Percentiles rank a stretch among this genome's conserved stretches.
Conservation (phyloP, 2,888 invertebrate species). For the Nowickia ferox region DNA sequence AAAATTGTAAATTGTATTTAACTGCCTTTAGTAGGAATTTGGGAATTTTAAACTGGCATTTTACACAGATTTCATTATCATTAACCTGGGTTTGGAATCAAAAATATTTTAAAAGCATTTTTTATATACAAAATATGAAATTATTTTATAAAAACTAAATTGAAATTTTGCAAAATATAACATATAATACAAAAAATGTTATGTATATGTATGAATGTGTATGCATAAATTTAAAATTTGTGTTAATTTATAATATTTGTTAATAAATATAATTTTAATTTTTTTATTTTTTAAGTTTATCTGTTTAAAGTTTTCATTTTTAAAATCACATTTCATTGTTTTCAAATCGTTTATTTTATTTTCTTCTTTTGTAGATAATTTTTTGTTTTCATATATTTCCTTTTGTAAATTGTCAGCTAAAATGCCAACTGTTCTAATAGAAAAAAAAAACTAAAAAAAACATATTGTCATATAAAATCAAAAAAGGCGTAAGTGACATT, state of each 20-base stretch:
- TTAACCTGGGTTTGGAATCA: not conserved
- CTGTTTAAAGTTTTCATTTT: conserved; percentile 73
- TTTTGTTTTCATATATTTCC: conserved; percentile 48
- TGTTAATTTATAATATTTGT: conserved; percentile 8
- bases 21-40: too few relatives aligned
- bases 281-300: conserved; percentile 43
- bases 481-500: too few relatives aligned
- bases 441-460: not conserved
- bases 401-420: conserved; percentile 8
- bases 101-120: conserved; percentile 23
- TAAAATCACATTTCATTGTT: conserved; percentile 82
- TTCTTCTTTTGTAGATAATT: conserved; percentile 60
- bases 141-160: conserved; percentile 62
- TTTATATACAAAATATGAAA: conserved; percentile 25
- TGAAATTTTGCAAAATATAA: conserved; percentile 65
- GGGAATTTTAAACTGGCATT: not conserved
- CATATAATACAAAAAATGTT: too few relatives aligned
- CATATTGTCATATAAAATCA: too few relatives aligned
- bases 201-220: not conserved
- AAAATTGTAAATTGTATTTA: too few relatives aligned
- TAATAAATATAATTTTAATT: conserved; percentile 47
- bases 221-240: conserved; percentile 12
- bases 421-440: not conserved
- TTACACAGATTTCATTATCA: not conserved
- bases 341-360: conserved; percentile 75